phyloP scores from a whole-genome alignment of 2,888 invertebrate genomes.

The Gisinianus flammeolus region DNA sequence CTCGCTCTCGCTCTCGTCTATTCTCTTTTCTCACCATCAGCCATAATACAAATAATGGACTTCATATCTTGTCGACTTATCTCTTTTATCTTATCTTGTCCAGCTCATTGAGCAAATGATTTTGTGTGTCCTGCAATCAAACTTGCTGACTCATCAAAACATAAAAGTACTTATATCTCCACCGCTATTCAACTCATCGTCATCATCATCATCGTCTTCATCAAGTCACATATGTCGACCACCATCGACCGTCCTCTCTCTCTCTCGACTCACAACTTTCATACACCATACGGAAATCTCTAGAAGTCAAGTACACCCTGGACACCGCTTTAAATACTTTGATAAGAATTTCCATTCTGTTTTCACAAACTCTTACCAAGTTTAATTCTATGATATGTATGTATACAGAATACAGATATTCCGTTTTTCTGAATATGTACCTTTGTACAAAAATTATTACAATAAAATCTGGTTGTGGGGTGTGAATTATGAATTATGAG shows the following conservation, averaged over 20 bases:
- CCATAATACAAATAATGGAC: neutral
- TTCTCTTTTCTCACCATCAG: neutral
- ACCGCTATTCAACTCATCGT: neutral
- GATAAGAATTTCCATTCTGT: neutral
- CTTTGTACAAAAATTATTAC: neutral
- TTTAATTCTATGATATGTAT: too few species aligned
- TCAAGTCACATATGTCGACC: slow-evolving; percentile 12
- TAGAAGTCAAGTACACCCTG: slow-evolving; percentile 5
- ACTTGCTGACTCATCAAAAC: slow-evolving; percentile 29
- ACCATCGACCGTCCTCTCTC: neutral
- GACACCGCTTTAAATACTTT: neutral
- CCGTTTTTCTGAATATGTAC: too few species aligned
- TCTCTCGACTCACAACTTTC: neutral
- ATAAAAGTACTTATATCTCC: neutral
- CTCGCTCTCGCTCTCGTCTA: too few species aligned
- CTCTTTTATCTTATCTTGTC: slow-evolving; percentile 26
- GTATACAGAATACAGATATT: too few species aligned
- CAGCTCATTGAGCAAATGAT: slow-evolving; percentile 33
- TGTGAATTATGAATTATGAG: neutral
- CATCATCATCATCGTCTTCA: neutral
- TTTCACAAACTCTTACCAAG: too few species aligned
- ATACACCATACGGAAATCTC: neutral
- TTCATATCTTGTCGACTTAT: too few species aligned
- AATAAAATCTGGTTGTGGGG: neutral
- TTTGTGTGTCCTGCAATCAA: slow-evolving; percentile 1